Conservation (phyloP, 1,140 invertebrate species). For the Philaenus spumarius region DNA sequence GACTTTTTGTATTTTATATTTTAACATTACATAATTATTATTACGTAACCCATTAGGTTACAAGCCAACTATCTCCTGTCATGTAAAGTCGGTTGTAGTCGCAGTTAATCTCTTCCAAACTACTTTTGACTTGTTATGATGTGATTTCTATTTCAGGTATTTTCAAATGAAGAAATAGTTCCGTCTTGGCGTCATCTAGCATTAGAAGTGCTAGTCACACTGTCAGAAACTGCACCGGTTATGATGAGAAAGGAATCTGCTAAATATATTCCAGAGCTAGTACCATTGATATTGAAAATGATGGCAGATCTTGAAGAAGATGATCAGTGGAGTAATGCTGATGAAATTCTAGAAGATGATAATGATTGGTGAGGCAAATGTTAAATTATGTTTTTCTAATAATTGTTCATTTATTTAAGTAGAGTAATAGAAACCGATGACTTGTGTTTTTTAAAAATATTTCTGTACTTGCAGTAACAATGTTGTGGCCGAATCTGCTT, state of each 20-base stretch:
- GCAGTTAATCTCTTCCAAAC: too few species aligned
- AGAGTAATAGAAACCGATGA: too few species aligned
- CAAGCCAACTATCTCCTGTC: too few species aligned
- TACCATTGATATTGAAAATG: conserved; percentile 83
- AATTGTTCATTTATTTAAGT: too few species aligned
- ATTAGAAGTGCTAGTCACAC: conserved; percentile 88
- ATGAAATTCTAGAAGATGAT: conserved; percentile 78
- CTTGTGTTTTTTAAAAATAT: too few species aligned
- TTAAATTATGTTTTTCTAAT: too few species aligned
- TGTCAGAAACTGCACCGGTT: conserved; percentile 90
- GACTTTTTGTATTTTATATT: too few species aligned
- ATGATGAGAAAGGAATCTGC: conserved; percentile 85
- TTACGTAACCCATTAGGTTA: too few species aligned
- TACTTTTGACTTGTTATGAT: too few species aligned
- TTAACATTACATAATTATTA: too few species aligned
- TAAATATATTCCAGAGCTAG: conserved; percentile 69
- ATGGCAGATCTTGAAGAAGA: conserved; percentile 98
- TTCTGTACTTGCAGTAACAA: conserved; percentile 75
- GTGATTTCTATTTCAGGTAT: conserved; percentile 39
- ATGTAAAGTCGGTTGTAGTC: too few species aligned
- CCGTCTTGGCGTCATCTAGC: conserved; percentile 87
- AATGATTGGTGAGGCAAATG: conserved; percentile 56
- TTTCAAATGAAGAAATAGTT: conserved; percentile 63
- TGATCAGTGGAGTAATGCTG: conserved; percentile 70
- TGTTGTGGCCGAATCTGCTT: conserved; percentile 90